Conservation (phyloP, 2,888 invertebrate species). For the Andrena hattorfiana region DNA sequence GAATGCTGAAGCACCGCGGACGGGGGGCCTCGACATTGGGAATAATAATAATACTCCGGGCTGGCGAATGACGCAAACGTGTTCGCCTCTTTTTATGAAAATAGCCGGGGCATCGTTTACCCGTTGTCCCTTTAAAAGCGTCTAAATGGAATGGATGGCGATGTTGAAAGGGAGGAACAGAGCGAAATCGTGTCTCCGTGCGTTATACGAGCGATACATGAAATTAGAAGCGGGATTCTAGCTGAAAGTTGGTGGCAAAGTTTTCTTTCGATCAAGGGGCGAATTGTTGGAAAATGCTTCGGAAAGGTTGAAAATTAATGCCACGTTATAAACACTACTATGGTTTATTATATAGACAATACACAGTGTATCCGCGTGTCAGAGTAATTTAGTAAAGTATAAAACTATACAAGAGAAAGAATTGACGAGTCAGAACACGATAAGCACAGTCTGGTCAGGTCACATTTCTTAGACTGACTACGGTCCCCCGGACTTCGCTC, state of each 20-base stretch:
- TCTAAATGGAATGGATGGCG: constrained; percentile 4
- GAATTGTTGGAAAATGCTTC: too few species aligned
- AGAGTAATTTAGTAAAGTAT: too few species aligned
- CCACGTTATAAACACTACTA: too few species aligned
- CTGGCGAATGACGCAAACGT: constrained; percentile 7
- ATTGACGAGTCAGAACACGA: too few species aligned
- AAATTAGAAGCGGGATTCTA: constrained; percentile 25
- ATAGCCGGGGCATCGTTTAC: constrained; percentile 31
- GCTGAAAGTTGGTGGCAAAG: not conserved
- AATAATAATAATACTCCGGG: constrained; percentile 42
- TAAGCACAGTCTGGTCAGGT: too few species aligned
- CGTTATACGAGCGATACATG: not conserved
- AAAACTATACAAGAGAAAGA: too few species aligned
- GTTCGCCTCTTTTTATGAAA: constrained; percentile 15
- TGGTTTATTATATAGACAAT: too few species aligned
- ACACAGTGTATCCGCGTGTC: too few species aligned
- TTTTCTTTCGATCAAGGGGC: not conserved
- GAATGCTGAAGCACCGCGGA: constrained; percentile 10
- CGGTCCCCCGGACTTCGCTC: too few species aligned
- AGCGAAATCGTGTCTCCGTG: constrained; percentile 1
- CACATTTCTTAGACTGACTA: too few species aligned
- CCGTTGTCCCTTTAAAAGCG: constrained; percentile 11
- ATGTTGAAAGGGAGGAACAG: not conserved
- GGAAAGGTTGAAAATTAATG: too few species aligned
- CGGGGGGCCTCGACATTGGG: not conserved